Evolutionary conservation across 2,797 vertebrate species (phyloP).

Genomic region (Tenualosa thibaudeaui): DNA sequence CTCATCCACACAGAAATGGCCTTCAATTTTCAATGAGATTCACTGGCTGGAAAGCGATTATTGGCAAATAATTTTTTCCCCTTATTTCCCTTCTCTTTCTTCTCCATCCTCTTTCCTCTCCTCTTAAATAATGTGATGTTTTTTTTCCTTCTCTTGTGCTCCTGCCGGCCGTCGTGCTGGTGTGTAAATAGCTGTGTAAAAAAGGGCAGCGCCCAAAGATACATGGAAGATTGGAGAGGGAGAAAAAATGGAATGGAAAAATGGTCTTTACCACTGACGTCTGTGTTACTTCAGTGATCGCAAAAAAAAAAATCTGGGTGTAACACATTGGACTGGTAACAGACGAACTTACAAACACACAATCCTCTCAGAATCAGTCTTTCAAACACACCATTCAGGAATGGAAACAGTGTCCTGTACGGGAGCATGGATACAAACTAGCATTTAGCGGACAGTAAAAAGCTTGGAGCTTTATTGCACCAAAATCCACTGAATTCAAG

Average conservation of each 20-base stretch:
- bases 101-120: constrained; percentile 41
- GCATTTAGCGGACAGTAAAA: neutral
- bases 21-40: constrained; percentile 22
- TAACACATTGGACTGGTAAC: neutral
- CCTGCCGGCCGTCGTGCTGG: neutral
- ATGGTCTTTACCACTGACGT: neutral
- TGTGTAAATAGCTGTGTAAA: constrained; percentile 14
- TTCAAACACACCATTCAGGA: neutral
- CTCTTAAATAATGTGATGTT: constrained; percentile 36
- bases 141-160: neutral
- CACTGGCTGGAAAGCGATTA: constrained; percentile 17
- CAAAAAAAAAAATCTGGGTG: neutral
- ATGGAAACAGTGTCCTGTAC: neutral
- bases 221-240: neutral
- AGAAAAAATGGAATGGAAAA: neutral
- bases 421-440: neutral
- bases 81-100: constrained; percentile 30
- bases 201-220: neutral
- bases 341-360: too few species aligned
- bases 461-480: neutral
- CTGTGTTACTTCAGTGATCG: neutral
- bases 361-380: too few species aligned
- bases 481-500: neutral
- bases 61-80: constrained; percentile 10
- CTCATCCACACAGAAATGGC: constrained; percentile 15